Conservation (phyloP, 2,113 vertebrate species). For the Scolopax mira region DNA sequence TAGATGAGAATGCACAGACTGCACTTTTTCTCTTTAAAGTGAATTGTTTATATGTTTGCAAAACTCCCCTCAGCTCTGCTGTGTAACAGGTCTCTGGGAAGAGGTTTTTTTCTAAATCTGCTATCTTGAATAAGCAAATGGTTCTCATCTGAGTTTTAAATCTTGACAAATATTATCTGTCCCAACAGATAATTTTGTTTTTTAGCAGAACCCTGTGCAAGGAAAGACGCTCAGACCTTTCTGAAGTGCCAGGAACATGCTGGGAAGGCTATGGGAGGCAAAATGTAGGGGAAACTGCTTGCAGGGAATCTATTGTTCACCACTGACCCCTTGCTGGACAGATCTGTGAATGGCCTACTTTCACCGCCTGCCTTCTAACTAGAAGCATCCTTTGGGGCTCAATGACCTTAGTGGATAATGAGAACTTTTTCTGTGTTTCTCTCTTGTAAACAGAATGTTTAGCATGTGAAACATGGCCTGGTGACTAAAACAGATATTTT, state of each 20-base stretch:
- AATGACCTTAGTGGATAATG: slow-evolving; percentile 40
- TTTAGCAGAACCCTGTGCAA: background rate
- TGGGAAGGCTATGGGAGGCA: slow-evolving; percentile 55
- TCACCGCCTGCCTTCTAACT: slow-evolving; percentile 39
- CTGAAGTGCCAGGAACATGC: slow-evolving; percentile 50
- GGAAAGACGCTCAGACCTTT: background rate
- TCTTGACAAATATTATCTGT: slow-evolving; percentile 15
- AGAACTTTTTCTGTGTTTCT: slow-evolving; percentile 42
- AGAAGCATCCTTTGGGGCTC: slow-evolving; percentile 47
- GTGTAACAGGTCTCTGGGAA: background rate
- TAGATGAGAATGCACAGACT: slow-evolving; percentile 34
- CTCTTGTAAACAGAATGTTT: slow-evolving; percentile 34
- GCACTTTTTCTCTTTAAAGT: slow-evolving; percentile 1
- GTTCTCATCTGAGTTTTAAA: slow-evolving; percentile 15
- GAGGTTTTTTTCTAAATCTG: background rate
- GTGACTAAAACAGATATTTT: background rate
- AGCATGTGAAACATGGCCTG: background rate
- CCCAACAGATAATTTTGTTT: slow-evolving; percentile 33
- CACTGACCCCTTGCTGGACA: slow-evolving; percentile 42
- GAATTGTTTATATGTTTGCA: slow-evolving; percentile 45
- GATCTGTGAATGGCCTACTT: slow-evolving; percentile 59
- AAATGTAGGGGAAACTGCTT: slow-evolving; percentile 54
- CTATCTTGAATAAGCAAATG: slow-evolving; percentile 19
- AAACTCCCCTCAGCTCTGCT: background rate
- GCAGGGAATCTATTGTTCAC: slow-evolving; percentile 52